Evolutionary conservation across 2,888 invertebrate genomes (phyloP), one percentile per base, ranked within the genome.

Genomic region (Polyommatus icarus): DNA sequence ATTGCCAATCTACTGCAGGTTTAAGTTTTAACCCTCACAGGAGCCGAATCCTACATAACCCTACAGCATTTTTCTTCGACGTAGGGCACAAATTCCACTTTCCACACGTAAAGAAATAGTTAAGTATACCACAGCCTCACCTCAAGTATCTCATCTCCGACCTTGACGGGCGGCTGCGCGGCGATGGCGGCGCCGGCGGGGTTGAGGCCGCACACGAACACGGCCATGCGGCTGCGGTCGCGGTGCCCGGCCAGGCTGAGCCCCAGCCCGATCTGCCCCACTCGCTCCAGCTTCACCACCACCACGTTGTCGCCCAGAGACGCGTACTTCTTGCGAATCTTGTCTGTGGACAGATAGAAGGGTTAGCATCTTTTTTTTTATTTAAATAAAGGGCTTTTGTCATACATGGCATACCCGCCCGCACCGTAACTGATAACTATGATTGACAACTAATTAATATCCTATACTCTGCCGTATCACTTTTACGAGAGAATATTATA

Each of bases 91-190:
- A 40, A 10, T 40, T 10, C 1, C 10, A 40, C 40, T 40, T 40
- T 10, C 1, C 40, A 46, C 46, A 46, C 46, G 46, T 10, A 46
- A 46, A 46, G 3, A 46, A 46, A 0, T 8, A 8, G 1, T 8
- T 40, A 8, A 40, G 40, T 40, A 10, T 10, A 46, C 46, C 46
- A 46, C 46, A 46, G 10, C 10, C 82, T 89, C 83, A 98, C 98
- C 96, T 99, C 99, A 59, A 99, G 93, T 82, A 99, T 97, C 91
- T 99, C 99, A 89, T 99, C 99, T 1, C 99, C 99, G 24, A 99
- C 96, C 87, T 96, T 96, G 57, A 99, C 95, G 54, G 96, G 95
- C 8, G 97, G 96, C 7, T 96, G 96, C 6, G 96, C 95, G 83
- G 96, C 96, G 80, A 95, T 96, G 3, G 98, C 97, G 0, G 97